Conservation (phyloP, 2,888 invertebrate genomes). For the Agriotes lineatus region DNA sequence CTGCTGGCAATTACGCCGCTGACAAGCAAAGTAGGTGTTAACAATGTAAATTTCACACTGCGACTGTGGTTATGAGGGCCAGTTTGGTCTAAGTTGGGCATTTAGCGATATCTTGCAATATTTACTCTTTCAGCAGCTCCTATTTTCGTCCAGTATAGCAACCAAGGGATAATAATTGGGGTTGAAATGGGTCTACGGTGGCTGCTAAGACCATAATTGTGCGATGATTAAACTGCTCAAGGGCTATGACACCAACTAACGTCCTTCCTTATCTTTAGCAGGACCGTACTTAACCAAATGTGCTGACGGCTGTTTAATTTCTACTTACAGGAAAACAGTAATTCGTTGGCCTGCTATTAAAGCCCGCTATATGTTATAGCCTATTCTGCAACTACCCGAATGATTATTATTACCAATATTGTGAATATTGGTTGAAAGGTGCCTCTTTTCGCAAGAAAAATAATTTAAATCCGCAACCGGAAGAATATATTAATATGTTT, state of each 20-base stretch:
- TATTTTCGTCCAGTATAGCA: conserved; percentile 35
- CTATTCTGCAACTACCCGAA: not conserved
- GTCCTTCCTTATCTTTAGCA: conserved; percentile 46
- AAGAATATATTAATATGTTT: no score
- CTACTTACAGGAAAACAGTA: not conserved
- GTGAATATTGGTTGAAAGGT: no score
- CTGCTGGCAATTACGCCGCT: no score
- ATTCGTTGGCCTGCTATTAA: not conserved
- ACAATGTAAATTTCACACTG: conserved; percentile 3
- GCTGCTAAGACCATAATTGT: conserved; percentile 56
- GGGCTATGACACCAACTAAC: conserved; percentile 46
- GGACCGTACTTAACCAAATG: conserved; percentile 20
- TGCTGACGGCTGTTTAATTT: conserved; percentile 7
- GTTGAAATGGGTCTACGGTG: conserved; percentile 50
- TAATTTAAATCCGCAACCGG: no score
- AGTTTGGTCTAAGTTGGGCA: conserved; percentile 6
- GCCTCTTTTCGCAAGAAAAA: no score
- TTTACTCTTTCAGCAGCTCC: conserved; percentile 27
- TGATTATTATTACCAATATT: no score
- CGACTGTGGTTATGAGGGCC: not conserved
- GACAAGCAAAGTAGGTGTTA: not conserved
- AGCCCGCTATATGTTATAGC: not conserved
- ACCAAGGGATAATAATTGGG: conserved; percentile 51
- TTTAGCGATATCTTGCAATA: conserved; percentile 31
- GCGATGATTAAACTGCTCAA: conserved; percentile 59